Evolutionary conservation across 2,797 vertebrate species (phyloP).

Genomic region (Hippopotamyrus pictus): DNA sequence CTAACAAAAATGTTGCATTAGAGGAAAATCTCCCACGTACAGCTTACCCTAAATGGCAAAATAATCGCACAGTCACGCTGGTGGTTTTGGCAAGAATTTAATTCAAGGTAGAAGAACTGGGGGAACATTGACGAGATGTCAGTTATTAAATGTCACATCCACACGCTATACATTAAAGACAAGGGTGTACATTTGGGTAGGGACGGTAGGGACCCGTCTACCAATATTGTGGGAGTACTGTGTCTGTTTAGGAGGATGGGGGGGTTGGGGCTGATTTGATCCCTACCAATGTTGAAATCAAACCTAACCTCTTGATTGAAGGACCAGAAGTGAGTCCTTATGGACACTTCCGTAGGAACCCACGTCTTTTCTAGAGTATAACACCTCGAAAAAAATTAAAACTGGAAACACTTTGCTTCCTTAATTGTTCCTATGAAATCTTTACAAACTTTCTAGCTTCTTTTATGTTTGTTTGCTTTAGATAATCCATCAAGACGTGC

Average conservation of each 20-base stretch:
- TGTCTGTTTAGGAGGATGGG: not conserved
- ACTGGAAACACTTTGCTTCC: not conserved
- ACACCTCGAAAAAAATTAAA: not conserved
- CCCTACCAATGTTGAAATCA: not conserved
- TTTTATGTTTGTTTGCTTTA: slow-evolving; percentile 18
- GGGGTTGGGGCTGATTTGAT: not conserved
- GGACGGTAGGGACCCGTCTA: not conserved
- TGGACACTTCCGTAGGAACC: not conserved
- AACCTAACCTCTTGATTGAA: not conserved
- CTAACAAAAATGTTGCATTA: not conserved
- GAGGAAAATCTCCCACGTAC: not conserved
- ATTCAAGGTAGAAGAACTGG: not conserved
- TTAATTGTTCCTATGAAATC: slow-evolving; percentile 12
- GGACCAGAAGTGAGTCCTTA: not conserved
- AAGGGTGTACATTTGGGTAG: not conserved
- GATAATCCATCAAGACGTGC: slow-evolving; percentile 16
- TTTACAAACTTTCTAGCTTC: slow-evolving; percentile 10
- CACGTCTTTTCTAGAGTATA: not conserved
- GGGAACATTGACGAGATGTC: not conserved
- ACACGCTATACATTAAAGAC: not conserved
- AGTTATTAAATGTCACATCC: not conserved
- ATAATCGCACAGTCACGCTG: not conserved
- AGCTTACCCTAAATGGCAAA: not conserved
- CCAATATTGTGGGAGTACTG: not conserved
- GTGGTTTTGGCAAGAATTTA: not conserved